phyloP scores from a whole-genome alignment of 2,888 invertebrate species.

The Sympetrum striolatum region DNA sequence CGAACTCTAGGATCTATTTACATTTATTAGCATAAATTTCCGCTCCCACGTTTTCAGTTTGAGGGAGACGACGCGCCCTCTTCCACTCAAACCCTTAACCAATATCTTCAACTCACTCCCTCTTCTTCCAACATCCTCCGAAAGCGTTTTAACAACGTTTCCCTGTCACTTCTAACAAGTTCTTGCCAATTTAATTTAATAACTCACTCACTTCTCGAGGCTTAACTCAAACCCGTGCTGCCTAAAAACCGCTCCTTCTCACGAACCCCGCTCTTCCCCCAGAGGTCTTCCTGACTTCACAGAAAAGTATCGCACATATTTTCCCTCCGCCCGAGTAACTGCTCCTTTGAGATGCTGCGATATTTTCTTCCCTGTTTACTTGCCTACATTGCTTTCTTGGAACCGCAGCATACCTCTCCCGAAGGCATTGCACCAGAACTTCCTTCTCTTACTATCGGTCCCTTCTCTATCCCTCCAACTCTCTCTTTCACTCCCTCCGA shows the following conservation, averaged over 20 bases:
- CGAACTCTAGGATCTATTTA: not conserved
- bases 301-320: not conserved
- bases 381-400: not conserved
- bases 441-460: too few species aligned
- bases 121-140: not conserved
- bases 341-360: not conserved
- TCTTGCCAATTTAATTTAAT: slow-evolving; percentile 44
- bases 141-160: slow-evolving; percentile 36
- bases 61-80: not conserved
- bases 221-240: slow-evolving; percentile 3
- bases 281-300: not conserved
- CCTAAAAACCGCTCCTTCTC: not conserved
- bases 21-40: slow-evolving; percentile 15
- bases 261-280: not conserved
- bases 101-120: not conserved
- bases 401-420: slow-evolving; percentile 1
- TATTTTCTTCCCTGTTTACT: not conserved
- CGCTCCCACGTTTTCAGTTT: not conserved
- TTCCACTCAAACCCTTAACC: not conserved
- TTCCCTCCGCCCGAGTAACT: not conserved
- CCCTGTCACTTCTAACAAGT: slow-evolving; percentile 40
- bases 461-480: not conserved
- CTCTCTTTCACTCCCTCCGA: not conserved
- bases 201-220: slow-evolving; percentile 16
- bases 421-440: not conserved